Conservation (phyloP, 1,140 invertebrate genomes). For the Drosophila pruinosa region DNA sequence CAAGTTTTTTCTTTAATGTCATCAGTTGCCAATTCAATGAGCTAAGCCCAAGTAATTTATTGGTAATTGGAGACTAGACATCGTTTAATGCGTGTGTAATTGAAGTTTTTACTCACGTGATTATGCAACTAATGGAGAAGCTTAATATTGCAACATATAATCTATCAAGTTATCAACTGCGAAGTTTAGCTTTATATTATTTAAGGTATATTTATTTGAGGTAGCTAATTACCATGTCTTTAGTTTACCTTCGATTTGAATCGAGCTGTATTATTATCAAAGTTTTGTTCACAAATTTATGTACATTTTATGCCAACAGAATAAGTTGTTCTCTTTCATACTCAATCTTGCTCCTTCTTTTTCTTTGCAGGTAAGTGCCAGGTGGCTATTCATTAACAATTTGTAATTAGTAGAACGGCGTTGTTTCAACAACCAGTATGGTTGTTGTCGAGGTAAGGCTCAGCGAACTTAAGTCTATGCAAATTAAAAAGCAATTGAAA, state of each 20-base stretch:
- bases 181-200: too few species aligned
- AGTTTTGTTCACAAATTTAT: conserved; percentile 30
- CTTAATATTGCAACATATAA: neutral
- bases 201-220: neutral
- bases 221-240: neutral
- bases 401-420: conserved; percentile 61
- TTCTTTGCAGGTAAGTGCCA: conserved; percentile 60
- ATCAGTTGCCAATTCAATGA: conserved; percentile 68
- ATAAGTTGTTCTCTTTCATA: conserved; percentile 21
- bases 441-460: conserved; percentile 41
- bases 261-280: conserved; percentile 26
- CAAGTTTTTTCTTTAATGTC: conserved; percentile 47
- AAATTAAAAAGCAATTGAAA: conserved; percentile 79
- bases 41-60: conserved; percentile 64
- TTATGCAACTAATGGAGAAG: neutral
- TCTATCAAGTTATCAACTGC: too few species aligned
- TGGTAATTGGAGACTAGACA: conserved; percentile 45
- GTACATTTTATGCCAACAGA: conserved; percentile 31
- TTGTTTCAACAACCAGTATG: conserved; percentile 32
- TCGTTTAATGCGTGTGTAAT: neutral
- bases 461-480: conserved; percentile 59
- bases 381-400: conserved; percentile 65
- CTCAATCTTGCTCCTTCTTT: neutral
- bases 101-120: neutral
- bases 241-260: conserved; percentile 8